Evolutionary conservation across 1,140 invertebrate species (phyloP).

Genomic region (Polypedilum pembai): DNA sequence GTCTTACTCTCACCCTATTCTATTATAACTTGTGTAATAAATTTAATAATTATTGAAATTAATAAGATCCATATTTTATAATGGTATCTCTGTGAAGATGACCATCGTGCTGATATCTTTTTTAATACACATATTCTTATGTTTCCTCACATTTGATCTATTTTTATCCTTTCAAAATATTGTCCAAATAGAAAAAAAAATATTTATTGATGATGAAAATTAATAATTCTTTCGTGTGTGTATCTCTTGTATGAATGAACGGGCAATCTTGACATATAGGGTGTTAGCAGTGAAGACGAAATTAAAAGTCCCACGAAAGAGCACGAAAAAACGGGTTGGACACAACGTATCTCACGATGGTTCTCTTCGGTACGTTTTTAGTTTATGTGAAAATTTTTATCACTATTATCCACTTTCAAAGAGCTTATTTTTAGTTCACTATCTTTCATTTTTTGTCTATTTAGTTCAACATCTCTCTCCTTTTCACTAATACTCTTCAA

Average conservation of each 20-base stretch:
- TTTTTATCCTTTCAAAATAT: background rate
- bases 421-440: no score
- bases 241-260: background rate
- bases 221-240: background rate
- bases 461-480: no score
- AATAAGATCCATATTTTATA: background rate
- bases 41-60: no score
- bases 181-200: background rate
- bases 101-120: constrained; percentile 20
- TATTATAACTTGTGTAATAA: background rate
- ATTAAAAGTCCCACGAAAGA: constrained; percentile 26
- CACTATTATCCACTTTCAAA: no score
- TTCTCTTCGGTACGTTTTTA: constrained; percentile 53
- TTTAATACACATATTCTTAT: background rate
- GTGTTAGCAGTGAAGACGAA: constrained; percentile 35
- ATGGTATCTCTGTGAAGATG: constrained; percentile 13
- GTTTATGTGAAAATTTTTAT: background rate
- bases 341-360: constrained; percentile 58
- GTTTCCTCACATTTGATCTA: background rate
- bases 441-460: no score
- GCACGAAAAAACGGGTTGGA: constrained; percentile 52
- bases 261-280: constrained; percentile 33
- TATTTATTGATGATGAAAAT: background rate
- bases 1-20: background rate
- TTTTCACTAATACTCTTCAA: background rate